A percentile compares a stretch with the other conserved stretches of the same genome.
Conservation (phyloP, 2,888 invertebrate genomes). For the Acleris cristana region DNA sequence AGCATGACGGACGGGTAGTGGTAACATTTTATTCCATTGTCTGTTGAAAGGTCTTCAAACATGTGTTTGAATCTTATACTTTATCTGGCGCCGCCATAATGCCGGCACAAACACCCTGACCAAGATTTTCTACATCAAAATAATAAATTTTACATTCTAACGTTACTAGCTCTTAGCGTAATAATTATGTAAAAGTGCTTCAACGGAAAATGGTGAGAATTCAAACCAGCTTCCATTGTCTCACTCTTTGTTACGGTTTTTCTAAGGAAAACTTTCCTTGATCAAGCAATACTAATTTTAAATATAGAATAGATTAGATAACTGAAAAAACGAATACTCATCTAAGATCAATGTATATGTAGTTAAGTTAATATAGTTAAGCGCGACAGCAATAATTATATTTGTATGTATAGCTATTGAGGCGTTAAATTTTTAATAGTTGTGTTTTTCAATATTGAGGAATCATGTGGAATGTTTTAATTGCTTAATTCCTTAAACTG, state of each 20-base stretch:
- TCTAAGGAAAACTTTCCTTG: slow-evolving; percentile 76
- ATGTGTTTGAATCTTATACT: no score
- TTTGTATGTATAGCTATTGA: slow-evolving; percentile 83
- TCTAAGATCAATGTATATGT: slow-evolving; percentile 78
- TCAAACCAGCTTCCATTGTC: slow-evolving; percentile 10
- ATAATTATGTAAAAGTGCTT: slow-evolving; percentile 18
- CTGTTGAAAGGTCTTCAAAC: no score
- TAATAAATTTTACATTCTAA: background rate
- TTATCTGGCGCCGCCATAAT: no score
- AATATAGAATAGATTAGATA: slow-evolving; percentile 70
- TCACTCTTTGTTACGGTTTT: slow-evolving; percentile 68
- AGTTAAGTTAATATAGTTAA: slow-evolving; percentile 62
- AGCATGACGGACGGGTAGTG: no score
- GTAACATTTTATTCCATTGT: no score
- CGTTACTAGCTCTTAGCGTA: slow-evolving; percentile 27
- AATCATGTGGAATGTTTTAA: slow-evolving; percentile 7
- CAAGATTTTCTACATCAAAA: background rate
- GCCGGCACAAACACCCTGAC: no score
- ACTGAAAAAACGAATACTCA: slow-evolving; percentile 76
- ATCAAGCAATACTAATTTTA: slow-evolving; percentile 82
- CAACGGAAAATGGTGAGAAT: slow-evolving; percentile 19
- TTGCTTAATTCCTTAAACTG: no score
- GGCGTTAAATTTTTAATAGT: slow-evolving; percentile 82
- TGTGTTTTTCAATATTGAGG: slow-evolving; percentile 34
- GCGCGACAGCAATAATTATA: slow-evolving; percentile 82